phyloP scores from a whole-genome alignment of 2,888 invertebrate genomes.

The Parapristionchus giblindavisi region DNA sequence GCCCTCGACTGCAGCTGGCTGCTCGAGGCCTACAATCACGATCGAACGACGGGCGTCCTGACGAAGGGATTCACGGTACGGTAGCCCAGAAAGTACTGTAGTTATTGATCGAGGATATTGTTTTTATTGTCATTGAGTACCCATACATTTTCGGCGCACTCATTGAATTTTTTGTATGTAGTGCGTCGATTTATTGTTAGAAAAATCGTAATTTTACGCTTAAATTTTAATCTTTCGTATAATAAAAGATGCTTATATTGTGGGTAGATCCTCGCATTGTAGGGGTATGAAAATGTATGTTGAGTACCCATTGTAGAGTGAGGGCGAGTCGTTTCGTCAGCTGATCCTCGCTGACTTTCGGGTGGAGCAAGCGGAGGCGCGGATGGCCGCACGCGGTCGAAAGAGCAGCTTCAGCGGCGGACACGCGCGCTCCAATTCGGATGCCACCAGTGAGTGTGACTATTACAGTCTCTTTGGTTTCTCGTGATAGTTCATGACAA shows the following conservation, averaged over 20 bases:
- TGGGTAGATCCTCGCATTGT: too few species aligned
- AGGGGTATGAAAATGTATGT: too few species aligned
- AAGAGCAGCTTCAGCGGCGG: background rate
- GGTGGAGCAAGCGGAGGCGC: background rate
- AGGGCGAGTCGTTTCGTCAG: conserved; percentile 32
- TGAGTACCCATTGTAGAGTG: too few species aligned
- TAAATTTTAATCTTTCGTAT: too few species aligned
- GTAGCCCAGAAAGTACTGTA: background rate
- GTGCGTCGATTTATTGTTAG: too few species aligned
- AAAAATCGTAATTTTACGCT: too few species aligned
- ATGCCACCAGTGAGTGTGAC: conserved; percentile 18
- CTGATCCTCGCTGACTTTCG: conserved; percentile 30
- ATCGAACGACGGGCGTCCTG: conserved; percentile 73
- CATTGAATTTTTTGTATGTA: background rate
- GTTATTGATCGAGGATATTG: background rate
- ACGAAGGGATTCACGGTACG: conserved; percentile 12
- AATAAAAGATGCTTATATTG: too few species aligned
- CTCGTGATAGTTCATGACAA: too few species aligned
- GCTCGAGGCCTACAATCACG: conserved; percentile 89
- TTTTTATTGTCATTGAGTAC: background rate
- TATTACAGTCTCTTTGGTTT: too few species aligned
- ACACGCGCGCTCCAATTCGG: background rate
- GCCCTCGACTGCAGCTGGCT: conserved; percentile 95
- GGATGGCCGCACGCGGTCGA: background rate
- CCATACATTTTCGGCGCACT: background rate